Percentiles rank a stretch among this genome's conserved stretches.
Evolutionary conservation across 2,113 vertebrate species (phyloP).

Genomic region (Neotoma lepida): DNA sequence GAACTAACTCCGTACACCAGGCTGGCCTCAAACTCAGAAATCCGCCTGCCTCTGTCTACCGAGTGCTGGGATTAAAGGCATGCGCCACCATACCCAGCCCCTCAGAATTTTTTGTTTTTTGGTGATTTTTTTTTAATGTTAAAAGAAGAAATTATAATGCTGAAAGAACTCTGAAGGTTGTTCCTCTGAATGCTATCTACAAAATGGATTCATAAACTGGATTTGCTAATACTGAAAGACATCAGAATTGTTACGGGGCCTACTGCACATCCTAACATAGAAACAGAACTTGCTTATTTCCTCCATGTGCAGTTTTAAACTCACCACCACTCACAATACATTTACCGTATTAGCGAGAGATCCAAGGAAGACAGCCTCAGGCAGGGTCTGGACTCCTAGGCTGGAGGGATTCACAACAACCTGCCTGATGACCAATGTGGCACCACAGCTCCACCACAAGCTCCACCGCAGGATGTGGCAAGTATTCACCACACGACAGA

Average conservation of each 20-base stretch:
- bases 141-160: not conserved
- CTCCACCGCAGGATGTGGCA: not conserved
- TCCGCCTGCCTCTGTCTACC: not conserved
- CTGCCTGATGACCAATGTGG: not conserved
- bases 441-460: not conserved
- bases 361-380: not conserved
- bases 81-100: not conserved
- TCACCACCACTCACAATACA: not conserved
- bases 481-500: not conserved
- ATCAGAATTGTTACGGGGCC: not conserved
- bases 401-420: not conserved
- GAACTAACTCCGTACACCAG: not conserved
- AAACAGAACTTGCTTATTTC: not conserved
- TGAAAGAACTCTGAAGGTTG: slow-evolving; percentile 15
- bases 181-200: slow-evolving; percentile 7
- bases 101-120: not conserved
- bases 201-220: slow-evolving; percentile 39
- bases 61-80: not conserved
- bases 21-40: not conserved
- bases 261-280: slow-evolving; percentile 10
- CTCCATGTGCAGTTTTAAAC: not conserved
- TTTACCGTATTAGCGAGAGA: not conserved
- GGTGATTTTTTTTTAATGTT: not conserved
- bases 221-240: not conserved
- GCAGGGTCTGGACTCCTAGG: not conserved